These are phyloP conservation scores for Nasonia giraulti DNA, from an alignment of 1,140 invertebrate genomes.

Conservation along the genomic window DNA sequence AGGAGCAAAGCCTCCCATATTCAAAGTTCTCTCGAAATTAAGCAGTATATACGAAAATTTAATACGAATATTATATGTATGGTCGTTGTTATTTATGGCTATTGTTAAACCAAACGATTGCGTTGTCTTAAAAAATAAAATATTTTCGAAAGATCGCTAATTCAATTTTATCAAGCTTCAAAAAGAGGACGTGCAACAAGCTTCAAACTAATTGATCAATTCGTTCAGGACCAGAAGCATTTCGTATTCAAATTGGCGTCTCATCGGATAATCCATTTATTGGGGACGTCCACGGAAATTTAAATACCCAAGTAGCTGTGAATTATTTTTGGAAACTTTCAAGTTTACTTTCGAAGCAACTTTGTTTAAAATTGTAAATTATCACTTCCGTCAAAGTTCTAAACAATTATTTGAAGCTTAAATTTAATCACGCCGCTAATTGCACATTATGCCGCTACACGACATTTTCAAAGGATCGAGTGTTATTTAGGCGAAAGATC, in stretches of 20 bases:
- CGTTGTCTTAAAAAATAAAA: no score
- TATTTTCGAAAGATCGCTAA: no score
- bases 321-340: background rate
- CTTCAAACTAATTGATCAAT: background rate
- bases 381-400: background rate
- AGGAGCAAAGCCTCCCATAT: no score
- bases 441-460: no score
- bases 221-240: background rate
- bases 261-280: background rate
- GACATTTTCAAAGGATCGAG: no score
- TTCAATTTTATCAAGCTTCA: background rate
- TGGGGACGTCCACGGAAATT: background rate
- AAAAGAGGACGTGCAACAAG: background rate
- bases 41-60: no score
- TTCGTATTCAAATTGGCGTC: background rate
- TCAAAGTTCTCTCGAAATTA: no score
- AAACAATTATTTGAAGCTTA: background rate
- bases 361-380: background rate
- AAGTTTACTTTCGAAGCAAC: background rate
- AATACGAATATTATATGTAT: no score
- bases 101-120: no score
- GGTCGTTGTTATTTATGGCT: no score
- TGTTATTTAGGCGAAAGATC: no score
- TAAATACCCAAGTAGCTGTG: background rate
- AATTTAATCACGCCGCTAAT: background rate